phyloP scores from a whole-genome alignment of 2,888 invertebrate genomes.

The Amiota mariae region DNA sequence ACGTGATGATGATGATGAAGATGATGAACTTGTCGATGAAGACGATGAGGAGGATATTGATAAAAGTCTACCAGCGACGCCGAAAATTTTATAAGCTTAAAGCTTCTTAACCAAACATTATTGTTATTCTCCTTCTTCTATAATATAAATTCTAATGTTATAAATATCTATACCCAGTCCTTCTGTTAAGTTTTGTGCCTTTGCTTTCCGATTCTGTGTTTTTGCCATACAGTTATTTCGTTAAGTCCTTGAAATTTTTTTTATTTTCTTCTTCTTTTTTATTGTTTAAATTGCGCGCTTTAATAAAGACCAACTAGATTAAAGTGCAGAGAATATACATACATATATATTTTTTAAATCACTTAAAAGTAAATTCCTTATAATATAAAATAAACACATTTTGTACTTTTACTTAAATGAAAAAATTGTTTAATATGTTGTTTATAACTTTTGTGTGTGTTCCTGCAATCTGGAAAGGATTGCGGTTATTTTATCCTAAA shows the following conservation, averaged over 20 bases:
- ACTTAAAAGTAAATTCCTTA: too few species aligned
- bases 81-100: slow-evolving; percentile 41
- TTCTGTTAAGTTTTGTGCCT: slow-evolving; percentile 41
- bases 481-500: slow-evolving; percentile 72
- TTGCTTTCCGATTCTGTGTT: slow-evolving; percentile 30
- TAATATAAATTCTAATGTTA: slow-evolving; percentile 30
- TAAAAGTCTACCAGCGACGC: slow-evolving; percentile 41
- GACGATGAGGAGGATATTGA: slow-evolving; percentile 49
- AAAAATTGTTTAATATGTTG: too few species aligned
- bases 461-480: background rate
- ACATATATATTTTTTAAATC: background rate
- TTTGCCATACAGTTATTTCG: slow-evolving; percentile 27
- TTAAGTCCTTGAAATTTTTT: background rate
- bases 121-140: slow-evolving; percentile 34
- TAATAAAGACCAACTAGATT: background rate
- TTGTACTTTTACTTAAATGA: too few species aligned
- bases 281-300: slow-evolving; percentile 23
- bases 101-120: slow-evolving; percentile 31
- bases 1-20: slow-evolving; percentile 61
- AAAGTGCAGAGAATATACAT: slow-evolving; percentile 17
- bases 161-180: slow-evolving; percentile 20
- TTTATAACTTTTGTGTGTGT: background rate
- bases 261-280: slow-evolving; percentile 16
- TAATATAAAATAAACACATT: too few species aligned
- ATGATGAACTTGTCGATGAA: slow-evolving; percentile 39